A percentile compares a stretch with the other conserved stretches of the same genome.
phyloP scores from a whole-genome alignment of 2,113 vertebrate genomes.

The Amia ocellicauda region DNA sequence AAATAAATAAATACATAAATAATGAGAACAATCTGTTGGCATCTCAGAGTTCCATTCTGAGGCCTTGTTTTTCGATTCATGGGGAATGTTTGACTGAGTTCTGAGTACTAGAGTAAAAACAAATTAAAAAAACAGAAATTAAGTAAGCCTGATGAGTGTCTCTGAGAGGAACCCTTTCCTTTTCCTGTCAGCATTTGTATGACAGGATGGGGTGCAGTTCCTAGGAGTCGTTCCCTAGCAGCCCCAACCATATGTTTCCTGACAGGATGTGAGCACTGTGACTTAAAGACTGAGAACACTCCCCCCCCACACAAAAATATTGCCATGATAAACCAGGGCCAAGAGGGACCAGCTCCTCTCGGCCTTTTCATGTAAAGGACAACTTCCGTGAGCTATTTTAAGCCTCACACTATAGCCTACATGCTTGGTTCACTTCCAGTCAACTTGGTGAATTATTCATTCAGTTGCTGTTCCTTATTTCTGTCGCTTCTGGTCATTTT shows the following conservation, averaged over 20 bases:
- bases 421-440: conserved; percentile 20
- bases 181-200: conserved; percentile 38
- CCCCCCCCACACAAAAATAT: conserved; percentile 1
- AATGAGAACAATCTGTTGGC: no score
- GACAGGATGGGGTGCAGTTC: conserved; percentile 34
- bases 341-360: conserved; percentile 13
- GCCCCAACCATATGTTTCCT: conserved; percentile 45
- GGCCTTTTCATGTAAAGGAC: conserved; percentile 26
- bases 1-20: no score
- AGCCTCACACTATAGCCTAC: conserved; percentile 5
- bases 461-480: conserved; percentile 47
- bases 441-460: conserved; percentile 55
- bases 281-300: conserved; percentile 5
- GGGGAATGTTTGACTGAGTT: no score
- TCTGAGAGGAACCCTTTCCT: conserved; percentile 23
- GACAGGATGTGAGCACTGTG: conserved; percentile 21
- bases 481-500: conserved; percentile 41
- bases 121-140: no score
- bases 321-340: conserved; percentile 20
- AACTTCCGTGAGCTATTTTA: conserved; percentile 38
- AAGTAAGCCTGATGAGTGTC: no score
- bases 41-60: no score
- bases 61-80: no score
- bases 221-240: conserved; percentile 40
- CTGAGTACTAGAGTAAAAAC: no score